Base-by-base conservation (phyloP, 1,140 invertebrate species). In the Polypedilum pembai region DNA sequence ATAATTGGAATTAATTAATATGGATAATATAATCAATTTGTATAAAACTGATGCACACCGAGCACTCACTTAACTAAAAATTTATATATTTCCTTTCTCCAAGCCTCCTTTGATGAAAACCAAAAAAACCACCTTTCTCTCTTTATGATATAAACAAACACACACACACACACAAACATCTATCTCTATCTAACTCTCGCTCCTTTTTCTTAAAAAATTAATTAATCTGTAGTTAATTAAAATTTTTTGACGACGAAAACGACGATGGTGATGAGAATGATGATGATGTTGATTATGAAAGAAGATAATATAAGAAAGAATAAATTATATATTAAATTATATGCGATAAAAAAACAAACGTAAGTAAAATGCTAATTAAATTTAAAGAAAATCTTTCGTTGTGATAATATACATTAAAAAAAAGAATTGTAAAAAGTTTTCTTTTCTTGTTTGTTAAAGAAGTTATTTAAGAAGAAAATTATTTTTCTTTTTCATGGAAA, bases 211-310 rank as follows among this genome's bases (percentile, higher is more conserved):
- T 56, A 56, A 45, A 10, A 10, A 56, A 56, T n/a, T 56, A n/a
- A 56, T 56, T 56, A 56, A 56, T 56, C 45, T n/a, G 45, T 56
- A 56, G 45, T 56, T 56, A 56, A 56, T 56, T 56, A 56, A 56
- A 56, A 12, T 56, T 56, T 56, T 56, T 56, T 56, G 45, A 56
- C n/a, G 45, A 56, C n/a, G 12, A 15, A 4, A 4, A 56, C 45
- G n/a, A 56, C 15, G 45, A 56, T 15, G 12, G 15, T 56, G 45
- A 56, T n/a, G 45, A 45, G 1, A 45, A 56, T n/a, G 45, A 56
- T 4, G 8, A n/a, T 0, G 45, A 15, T n/a, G n/a, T n/a, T n/a
- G n/a, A n/a, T n/a, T n/a, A 56, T 56, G n/a, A 56, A 56, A 33
- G 24, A 33, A 3, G 1, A 33, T 33, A 5, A 56, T 15, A 56